Percentiles rank a stretch among this genome's conserved stretches.
Conservation (phyloP, 2,113 vertebrate genomes). For the Leucosticte australis region DNA sequence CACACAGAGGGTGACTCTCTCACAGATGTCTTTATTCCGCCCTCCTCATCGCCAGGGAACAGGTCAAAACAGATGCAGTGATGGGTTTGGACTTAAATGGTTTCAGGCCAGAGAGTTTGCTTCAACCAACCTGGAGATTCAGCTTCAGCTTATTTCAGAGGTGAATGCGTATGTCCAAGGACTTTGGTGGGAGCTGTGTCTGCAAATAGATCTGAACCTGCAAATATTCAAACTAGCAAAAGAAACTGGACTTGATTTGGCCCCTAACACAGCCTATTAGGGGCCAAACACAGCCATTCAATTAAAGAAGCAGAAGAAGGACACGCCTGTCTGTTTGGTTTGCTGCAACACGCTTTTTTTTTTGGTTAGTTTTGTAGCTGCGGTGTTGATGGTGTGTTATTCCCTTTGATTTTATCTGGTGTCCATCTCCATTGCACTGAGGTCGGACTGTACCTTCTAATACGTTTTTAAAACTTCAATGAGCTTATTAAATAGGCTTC, state of each 20-base stretch:
- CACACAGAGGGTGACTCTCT: neutral
- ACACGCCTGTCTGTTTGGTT: neutral
- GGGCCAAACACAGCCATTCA: neutral
- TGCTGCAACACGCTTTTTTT: neutral
- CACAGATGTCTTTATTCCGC: neutral
- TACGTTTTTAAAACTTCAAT: neutral
- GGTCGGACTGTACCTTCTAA: neutral
- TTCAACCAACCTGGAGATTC: neutral
- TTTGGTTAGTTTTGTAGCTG: neutral
- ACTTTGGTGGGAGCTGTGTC: neutral
- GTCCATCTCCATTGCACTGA: neutral
- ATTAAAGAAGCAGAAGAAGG: neutral
- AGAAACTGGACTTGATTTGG: neutral
- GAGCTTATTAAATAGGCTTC: neutral
- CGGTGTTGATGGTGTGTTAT: accelerated
- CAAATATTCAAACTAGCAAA: neutral
- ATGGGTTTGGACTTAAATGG: neutral
- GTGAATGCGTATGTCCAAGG: accelerated
- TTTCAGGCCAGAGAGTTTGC: neutral
- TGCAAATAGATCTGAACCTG: neutral
- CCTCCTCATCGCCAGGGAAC: neutral
- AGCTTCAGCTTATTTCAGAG: neutral
- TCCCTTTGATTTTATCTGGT: neutral
- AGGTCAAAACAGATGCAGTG: neutral
- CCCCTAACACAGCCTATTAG: neutral